Evolutionary conservation across 2,113 vertebrate genomes (phyloP).

Genomic region (Bungarus multicinctus): DNA sequence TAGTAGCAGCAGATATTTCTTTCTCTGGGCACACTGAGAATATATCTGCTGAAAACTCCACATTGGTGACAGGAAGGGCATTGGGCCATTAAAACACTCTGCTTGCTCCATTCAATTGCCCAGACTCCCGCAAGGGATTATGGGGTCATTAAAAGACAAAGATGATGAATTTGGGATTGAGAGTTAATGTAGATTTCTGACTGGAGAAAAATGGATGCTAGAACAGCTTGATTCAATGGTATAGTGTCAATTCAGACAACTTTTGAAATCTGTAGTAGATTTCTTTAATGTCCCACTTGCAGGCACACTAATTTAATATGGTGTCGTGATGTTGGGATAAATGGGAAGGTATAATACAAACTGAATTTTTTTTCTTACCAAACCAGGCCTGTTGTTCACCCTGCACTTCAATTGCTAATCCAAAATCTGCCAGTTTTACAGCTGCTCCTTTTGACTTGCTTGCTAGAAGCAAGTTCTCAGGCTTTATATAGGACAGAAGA

Average conservation of each 20-base stretch:
- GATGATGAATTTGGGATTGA: background rate
- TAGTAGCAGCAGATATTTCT: too few relatives aligned
- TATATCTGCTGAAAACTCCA: too few relatives aligned
- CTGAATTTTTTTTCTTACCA: slow-evolving; percentile 76
- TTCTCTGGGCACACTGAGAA: too few relatives aligned
- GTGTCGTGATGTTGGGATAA: background rate
- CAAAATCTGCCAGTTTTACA: slow-evolving; percentile 96
- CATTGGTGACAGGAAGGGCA: too few relatives aligned
- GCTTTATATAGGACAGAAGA: slow-evolving; percentile 72
- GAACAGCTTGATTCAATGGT: background rate
- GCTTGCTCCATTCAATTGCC: too few relatives aligned
- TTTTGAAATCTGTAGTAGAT: background rate
- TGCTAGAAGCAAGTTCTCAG: slow-evolving; percentile 96
- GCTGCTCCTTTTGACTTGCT: slow-evolving; percentile 97
- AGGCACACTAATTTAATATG: background rate
- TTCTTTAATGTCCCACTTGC: background rate
- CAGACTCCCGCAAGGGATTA: too few relatives aligned
- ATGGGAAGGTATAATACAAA: fast-evolving
- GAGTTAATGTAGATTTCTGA: background rate
- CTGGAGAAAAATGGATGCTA: background rate
- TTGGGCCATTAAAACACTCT: too few relatives aligned
- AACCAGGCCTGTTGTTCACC: slow-evolving; percentile 99
- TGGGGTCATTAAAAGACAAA: too few relatives aligned
- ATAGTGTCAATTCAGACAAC: background rate
- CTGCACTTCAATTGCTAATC: slow-evolving; percentile 95